Conservation (phyloP, 1,140 invertebrate genomes). For the Heliothis subflexa region DNA sequence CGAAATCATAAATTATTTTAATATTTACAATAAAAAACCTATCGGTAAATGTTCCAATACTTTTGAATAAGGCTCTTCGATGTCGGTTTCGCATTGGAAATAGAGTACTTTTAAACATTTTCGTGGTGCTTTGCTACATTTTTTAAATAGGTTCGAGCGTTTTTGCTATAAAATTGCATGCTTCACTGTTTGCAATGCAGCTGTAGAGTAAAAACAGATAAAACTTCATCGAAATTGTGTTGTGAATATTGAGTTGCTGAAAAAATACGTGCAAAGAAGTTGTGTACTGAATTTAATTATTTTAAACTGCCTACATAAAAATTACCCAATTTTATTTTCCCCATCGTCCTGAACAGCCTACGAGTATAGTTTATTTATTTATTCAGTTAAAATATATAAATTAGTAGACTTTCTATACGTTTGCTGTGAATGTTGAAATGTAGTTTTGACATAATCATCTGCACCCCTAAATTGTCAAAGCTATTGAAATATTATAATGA, state of each 20-base stretch:
- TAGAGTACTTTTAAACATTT: conserved; percentile 14
- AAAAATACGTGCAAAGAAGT: conserved; percentile 10
- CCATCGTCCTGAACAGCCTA: neutral
- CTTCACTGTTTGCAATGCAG: conserved; percentile 8
- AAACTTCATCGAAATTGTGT: neutral
- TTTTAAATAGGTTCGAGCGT: conserved; percentile 13
- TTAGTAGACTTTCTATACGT: too few relatives aligned
- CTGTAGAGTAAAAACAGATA: neutral
- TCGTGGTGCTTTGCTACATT: conserved; percentile 6
- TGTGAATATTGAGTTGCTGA: neutral
- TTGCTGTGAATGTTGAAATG: too few relatives aligned
- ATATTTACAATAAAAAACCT: neutral
- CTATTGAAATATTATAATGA: conserved; percentile 8
- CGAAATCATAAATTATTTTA: neutral
- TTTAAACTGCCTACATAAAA: neutral
- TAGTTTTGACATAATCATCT: neutral
- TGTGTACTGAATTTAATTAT: conserved; percentile 4
- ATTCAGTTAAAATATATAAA: too few relatives aligned
- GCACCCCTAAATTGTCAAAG: conserved; percentile 8
- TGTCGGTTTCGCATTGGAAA: conserved; percentile 7
- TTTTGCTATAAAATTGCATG: conserved; percentile 8
- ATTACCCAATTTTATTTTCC: neutral
- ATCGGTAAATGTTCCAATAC: neutral
- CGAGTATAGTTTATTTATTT: too few relatives aligned
- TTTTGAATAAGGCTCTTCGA: conserved; percentile 2